Percentiles rank a stretch among this genome's conserved stretches.
These are phyloP conservation scores for Trachymyrmex septentrionalis DNA, from an alignment of 1,140 invertebrate species.

Conservation along the genomic window DNA sequence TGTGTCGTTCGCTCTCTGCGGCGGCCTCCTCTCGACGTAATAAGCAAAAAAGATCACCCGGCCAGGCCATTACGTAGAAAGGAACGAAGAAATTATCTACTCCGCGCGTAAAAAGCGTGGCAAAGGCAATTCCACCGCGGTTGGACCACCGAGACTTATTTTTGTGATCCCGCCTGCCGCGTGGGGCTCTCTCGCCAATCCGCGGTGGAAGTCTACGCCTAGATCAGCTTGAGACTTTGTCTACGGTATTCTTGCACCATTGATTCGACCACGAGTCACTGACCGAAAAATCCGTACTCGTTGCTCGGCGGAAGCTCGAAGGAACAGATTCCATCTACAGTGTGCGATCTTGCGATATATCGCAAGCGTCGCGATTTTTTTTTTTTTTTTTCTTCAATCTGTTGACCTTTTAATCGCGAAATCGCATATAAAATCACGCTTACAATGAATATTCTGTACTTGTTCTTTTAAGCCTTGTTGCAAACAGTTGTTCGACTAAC, in stretches of 20 bases:
- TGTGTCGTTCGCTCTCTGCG: constrained; percentile 40
- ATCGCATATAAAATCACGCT: too few species aligned
- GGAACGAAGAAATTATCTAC: constrained; percentile 81
- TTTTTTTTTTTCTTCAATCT: too few species aligned
- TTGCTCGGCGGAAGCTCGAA: constrained; percentile 1
- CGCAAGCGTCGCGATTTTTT: too few species aligned
- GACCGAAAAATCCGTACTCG: constrained; percentile 57
- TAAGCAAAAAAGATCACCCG: constrained; percentile 82
- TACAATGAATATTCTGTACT: too few species aligned
- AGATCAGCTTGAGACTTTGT: constrained; percentile 62
- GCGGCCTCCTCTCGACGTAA: constrained; percentile 75
- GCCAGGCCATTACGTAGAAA: constrained; percentile 80
- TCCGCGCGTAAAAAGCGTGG: constrained; percentile 83
- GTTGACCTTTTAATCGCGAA: too few species aligned
- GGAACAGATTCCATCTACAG: too few species aligned
- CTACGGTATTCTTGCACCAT: constrained; percentile 71
- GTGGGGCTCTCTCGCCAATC: constrained; percentile 34
- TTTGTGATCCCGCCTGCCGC: constrained; percentile 64
- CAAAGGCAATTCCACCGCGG: constrained; percentile 80
- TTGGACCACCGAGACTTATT: constrained; percentile 79
- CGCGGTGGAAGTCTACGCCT: neutral
- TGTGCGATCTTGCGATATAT: too few species aligned
- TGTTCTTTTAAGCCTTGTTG: too few species aligned
- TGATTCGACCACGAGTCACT: constrained; percentile 30
- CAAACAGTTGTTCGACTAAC: too few species aligned